Conservation (phyloP, 1,140 invertebrate species). For the Drosophila chauvacae region DNA sequence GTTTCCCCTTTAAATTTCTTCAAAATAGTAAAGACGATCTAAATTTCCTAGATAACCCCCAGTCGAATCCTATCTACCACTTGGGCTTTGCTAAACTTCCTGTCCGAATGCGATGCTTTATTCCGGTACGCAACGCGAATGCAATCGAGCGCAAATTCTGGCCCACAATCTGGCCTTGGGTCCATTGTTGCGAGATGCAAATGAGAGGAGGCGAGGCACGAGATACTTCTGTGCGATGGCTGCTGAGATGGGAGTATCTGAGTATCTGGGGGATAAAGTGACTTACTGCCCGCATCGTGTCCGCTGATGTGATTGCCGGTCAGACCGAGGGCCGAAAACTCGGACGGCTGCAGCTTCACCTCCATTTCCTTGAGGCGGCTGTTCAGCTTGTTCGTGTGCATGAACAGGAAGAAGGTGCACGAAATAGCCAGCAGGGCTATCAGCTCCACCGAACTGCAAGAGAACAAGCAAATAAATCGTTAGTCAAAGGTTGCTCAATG, state of each 20-base stretch:
- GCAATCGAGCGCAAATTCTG: constrained; percentile 72
- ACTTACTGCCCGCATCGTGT: constrained; percentile 82
- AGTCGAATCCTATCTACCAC: neutral
- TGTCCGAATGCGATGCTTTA: constrained; percentile 37
- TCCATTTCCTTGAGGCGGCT: constrained; percentile 91
- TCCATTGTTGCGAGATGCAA: constrained; percentile 26
- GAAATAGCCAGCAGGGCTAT: constrained; percentile 91
- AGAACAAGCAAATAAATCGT: constrained; percentile 57
- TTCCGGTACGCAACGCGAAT: constrained; percentile 53
- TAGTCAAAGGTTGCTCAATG: constrained; percentile 55
- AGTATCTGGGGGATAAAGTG: constrained; percentile 17
- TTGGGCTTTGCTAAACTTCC: constrained; percentile 38
- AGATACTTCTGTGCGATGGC: constrained; percentile 28
- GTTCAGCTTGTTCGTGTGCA: constrained; percentile 92
- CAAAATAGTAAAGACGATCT: too few species aligned
- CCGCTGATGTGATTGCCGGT: constrained; percentile 86
- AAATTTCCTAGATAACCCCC: neutral
- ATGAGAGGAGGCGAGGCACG: constrained; percentile 24
- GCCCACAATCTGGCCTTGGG: constrained; percentile 49
- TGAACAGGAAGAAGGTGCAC: constrained; percentile 91
- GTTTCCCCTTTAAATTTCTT: too few species aligned
- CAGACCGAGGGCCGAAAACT: constrained; percentile 89
- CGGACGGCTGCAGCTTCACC: constrained; percentile 90
- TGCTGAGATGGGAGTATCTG: constrained; percentile 12
- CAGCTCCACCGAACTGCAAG: constrained; percentile 89